These are phyloP conservation scores for Bathynomus jamesi DNA, from an alignment of 1,140 invertebrate genomes.

Conservation along the genomic window DNA sequence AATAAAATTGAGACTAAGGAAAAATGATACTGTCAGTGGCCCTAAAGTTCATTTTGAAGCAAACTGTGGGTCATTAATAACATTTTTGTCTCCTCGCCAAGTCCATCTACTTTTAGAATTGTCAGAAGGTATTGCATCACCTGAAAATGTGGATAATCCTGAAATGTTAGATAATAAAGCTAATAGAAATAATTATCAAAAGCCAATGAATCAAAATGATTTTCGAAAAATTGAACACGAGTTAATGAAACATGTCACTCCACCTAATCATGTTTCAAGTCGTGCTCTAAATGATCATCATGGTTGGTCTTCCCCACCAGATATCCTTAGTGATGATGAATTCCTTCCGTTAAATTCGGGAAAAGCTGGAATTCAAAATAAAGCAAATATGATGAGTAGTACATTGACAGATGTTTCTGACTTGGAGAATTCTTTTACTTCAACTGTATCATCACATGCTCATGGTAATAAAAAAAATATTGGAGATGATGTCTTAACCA, in stretches of 20 bases:
- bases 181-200: conserved; percentile 41
- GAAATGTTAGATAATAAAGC: background rate
- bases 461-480: background rate
- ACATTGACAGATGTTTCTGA: background rate
- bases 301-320: conserved; percentile 57
- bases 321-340: conserved; percentile 62
- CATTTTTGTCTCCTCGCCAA: conserved; percentile 76
- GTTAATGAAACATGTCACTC: conserved; percentile 41
- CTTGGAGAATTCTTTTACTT: background rate
- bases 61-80: conserved; percentile 65
- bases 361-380: background rate
- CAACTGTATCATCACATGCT: background rate
- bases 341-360: conserved; percentile 51
- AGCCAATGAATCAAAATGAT: conserved; percentile 67
- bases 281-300: conserved; percentile 47
- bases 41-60: conserved; percentile 74
- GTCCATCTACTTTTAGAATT: conserved; percentile 67
- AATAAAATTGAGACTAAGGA: conserved; percentile 70
- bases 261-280: conserved; percentile 40
- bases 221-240: conserved; percentile 65
- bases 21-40: conserved; percentile 65
- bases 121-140: conserved; percentile 58
- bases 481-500: background rate
- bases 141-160: conserved; percentile 48
- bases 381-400: background rate